phyloP scores from a whole-genome alignment of 1,140 invertebrate species.

The Araneus ventricosus region DNA sequence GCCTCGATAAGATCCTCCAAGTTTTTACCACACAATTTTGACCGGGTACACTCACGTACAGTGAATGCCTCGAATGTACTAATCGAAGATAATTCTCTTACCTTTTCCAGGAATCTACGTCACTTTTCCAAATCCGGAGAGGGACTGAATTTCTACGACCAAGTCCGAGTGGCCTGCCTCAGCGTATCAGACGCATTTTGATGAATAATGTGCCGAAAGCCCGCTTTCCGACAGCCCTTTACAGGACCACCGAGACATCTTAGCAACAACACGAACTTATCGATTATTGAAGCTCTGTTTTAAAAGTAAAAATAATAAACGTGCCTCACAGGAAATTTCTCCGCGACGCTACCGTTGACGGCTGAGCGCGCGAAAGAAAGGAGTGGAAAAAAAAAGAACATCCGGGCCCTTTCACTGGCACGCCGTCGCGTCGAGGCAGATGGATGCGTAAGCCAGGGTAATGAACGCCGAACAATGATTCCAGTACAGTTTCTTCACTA shows the following conservation, averaged over 20 bases:
- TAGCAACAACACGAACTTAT: slow-evolving; percentile 26
- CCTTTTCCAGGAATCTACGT: background rate
- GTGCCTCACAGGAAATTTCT: background rate
- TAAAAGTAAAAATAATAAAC: slow-evolving; percentile 12
- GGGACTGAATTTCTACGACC: background rate
- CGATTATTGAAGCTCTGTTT: slow-evolving; percentile 28
- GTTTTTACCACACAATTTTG: no score
- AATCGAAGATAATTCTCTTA: background rate
- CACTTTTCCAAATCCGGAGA: background rate
- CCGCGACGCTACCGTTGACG: background rate
- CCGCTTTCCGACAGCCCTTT: background rate
- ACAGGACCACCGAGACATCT: background rate
- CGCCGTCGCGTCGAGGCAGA: background rate
- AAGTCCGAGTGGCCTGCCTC: background rate
- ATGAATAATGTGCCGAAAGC: background rate
- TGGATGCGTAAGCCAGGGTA: background rate
- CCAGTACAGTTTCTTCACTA: background rate
- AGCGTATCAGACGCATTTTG: background rate
- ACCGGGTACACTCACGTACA: no score
- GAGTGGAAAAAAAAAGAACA: no score
- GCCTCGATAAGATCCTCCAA: no score
- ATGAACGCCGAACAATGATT: background rate
- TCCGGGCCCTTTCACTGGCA: background rate
- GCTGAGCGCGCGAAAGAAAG: background rate
- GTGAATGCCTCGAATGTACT: background rate